These are phyloP conservation scores for Aphodius sticticus DNA, from an alignment of 2,888 invertebrate species.

Conservation along the genomic window DNA sequence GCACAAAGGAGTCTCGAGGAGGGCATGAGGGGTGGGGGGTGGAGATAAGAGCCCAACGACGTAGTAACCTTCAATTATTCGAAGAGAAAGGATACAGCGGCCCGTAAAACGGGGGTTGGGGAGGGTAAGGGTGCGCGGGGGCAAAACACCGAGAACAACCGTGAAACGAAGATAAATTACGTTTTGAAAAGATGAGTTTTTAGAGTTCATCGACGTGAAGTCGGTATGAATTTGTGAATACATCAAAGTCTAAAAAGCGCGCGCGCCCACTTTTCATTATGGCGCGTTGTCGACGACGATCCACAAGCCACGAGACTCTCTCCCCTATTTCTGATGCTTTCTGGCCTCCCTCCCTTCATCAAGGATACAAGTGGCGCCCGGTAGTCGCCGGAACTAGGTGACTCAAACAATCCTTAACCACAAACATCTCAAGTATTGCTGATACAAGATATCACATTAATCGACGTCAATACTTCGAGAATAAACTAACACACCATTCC, in stretches of 20 bases:
- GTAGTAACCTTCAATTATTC: constrained; percentile 54
- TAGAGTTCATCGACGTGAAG: constrained; percentile 61
- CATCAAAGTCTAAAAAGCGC: constrained; percentile 59
- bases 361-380: background rate
- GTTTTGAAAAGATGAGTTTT: constrained; percentile 61
- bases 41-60: constrained; percentile 38
- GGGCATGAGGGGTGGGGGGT: background rate
- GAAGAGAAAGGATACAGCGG: constrained; percentile 25
- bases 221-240: constrained; percentile 61
- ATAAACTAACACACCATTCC: too few relatives aligned
- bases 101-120: background rate
- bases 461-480: too few relatives aligned
- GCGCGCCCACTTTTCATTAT: constrained; percentile 60
- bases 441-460: too few relatives aligned
- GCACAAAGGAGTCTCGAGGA: constrained; percentile 13
- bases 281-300: constrained; percentile 18
- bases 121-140: constrained; percentile 47
- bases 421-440: background rate
- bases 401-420: background rate
- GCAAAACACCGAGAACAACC: constrained; percentile 56
- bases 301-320: constrained; percentile 4
- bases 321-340: background rate
- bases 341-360: background rate
- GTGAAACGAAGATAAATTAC: constrained; percentile 61
- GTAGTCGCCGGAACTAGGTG: background rate